phyloP scores from a whole-genome alignment of 2,797 vertebrate genomes.

The Bovichtus variegatus region DNA sequence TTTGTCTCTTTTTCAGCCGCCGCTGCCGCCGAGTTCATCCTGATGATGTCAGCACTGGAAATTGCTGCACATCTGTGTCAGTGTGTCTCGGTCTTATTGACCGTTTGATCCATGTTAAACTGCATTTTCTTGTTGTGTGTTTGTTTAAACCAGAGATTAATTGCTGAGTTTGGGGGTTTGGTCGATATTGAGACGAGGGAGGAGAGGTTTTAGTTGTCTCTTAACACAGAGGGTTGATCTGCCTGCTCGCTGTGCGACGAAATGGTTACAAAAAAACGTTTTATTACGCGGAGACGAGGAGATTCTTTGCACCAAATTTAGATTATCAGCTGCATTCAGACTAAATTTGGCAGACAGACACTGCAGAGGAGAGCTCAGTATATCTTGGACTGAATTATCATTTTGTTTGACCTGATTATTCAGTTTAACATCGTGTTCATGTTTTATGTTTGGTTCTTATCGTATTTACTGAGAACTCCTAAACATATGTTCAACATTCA shows the following conservation, averaged over 20 bases:
- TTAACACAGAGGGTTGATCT: not conserved
- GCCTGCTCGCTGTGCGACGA: not conserved
- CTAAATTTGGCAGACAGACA: no score
- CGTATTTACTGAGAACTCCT: no score
- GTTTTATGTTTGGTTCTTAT: not conserved
- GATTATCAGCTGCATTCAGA: not conserved
- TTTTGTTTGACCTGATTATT: not conserved
- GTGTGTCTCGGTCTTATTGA: slow-evolving; percentile 19
- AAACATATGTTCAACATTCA: no score
- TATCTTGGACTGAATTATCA: not conserved
- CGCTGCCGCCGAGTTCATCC: not conserved
- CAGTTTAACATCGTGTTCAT: not conserved
- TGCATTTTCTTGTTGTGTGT: no score
- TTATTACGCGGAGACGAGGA: not conserved
- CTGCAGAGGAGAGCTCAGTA: no score
- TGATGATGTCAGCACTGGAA: slow-evolving; percentile 22
- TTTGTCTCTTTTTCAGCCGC: not conserved
- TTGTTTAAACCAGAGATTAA: not conserved
- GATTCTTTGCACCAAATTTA: not conserved
- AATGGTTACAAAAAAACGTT: no score
- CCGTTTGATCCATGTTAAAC: not conserved
- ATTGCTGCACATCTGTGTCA: slow-evolving; percentile 37
- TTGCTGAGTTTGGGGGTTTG: rapidly evolving
- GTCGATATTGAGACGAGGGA: not conserved
- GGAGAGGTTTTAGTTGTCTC: not conserved